These are phyloP conservation scores for Rhinogobio ventralis DNA, from an alignment of 2,797 vertebrate species.

Conservation along the genomic window DNA sequence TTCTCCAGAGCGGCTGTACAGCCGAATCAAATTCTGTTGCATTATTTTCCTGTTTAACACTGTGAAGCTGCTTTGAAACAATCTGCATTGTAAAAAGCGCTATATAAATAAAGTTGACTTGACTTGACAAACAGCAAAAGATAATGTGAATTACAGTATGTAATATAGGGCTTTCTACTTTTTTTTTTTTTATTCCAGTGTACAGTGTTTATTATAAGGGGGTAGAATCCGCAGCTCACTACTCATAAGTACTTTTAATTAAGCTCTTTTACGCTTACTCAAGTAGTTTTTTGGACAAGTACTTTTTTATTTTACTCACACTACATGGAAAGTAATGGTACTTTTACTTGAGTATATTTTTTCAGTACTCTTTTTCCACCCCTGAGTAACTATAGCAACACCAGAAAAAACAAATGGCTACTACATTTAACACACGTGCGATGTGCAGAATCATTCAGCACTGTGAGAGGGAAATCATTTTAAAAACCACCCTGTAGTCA, in stretches of 20 bases:
- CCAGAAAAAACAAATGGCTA: not conserved
- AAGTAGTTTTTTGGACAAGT: not conserved
- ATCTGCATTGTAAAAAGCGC: too few relatives aligned
- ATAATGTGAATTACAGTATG: not conserved
- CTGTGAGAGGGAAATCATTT: not conserved
- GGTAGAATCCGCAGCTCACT: not conserved
- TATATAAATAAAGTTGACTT: too few relatives aligned
- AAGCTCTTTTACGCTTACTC: not conserved
- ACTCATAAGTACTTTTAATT: not conserved
- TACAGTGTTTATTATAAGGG: not conserved
- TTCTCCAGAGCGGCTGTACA: too few relatives aligned
- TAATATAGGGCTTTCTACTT: not conserved
- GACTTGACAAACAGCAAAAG: too few relatives aligned
- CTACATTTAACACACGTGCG: not conserved
- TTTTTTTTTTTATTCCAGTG: not conserved
- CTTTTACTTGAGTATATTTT: not conserved
- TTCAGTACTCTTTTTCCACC: not conserved
- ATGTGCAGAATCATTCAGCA: not conserved
- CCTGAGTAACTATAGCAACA: not conserved
- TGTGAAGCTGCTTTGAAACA: too few relatives aligned
- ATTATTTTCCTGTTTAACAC: too few relatives aligned
- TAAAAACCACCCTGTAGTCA: not conserved
- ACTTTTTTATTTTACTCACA: not conserved
- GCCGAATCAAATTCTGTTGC: too few relatives aligned
- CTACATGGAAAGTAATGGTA: not conserved